Evolutionary conservation across 2,888 invertebrate species (phyloP), one percentile per base, ranked within the genome.

Genomic region (Heliconius charithonia): DNA sequence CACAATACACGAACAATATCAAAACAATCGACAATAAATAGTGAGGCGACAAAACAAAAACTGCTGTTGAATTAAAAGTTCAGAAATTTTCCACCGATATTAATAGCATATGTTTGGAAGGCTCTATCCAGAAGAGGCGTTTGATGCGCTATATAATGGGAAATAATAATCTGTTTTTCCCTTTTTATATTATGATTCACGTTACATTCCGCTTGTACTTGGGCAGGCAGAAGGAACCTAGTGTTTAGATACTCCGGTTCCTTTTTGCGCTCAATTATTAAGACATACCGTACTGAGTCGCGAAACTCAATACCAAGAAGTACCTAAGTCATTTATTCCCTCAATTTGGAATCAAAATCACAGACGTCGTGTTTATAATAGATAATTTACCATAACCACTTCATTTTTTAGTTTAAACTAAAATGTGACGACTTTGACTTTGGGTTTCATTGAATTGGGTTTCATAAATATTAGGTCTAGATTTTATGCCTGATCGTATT

Each of bases 31-130:
- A 41, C 74, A 63, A 74, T 74, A 74, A 74, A 74, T 74, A 74
- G 62, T 41, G 74, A 63, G 74, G 62, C 74, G 62, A 59, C 69
- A 76, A 76, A 62, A 51, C 59, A 59, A 76, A 75, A 75, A 76
- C 70, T 70, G 59, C 59, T 85, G 87, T 84, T 85, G 73, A 78
- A 78, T 78, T 85, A 81, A 83, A 83, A 82, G 72, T 82, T 75
- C 78, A 83, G 83, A 79, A 75, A 76, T 56, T 75, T 59, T 65
- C 75, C 27, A 79, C 71, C 75, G 82, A 83, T 80, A 80, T 84
- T 69, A 69, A 69, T 72, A 59, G 32, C 59, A 83, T 29, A 27
- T 41, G 62, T 62, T 25, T 37, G 12, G 3, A 25, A 37, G 71
- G 71, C 56, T 62, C 37, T 59, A 12, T n/a, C 41, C 41, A 62